Base-by-base conservation (phyloP, 2,888 invertebrate species). In the Chloromyia formosa region DNA sequence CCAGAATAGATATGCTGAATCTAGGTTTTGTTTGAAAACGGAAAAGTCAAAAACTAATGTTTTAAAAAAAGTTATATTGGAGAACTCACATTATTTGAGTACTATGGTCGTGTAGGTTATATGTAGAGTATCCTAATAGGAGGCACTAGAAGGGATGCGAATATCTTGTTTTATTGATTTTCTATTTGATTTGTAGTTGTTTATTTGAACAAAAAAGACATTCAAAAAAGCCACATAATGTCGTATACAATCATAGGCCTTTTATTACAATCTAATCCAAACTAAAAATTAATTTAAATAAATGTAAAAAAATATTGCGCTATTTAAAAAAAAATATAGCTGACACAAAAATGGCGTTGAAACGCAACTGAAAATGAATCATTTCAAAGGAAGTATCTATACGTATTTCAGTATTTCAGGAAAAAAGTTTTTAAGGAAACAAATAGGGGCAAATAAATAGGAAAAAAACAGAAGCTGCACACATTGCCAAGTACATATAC, bases 101-200 rank as follows among this genome's bases (percentile, higher is more conserved):
- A 71, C 71, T 71, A 66, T 71, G 71, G 71, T 83, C 77, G 84
- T 60, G 60, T 73, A 61, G 45, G 61, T 60, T 35, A 23, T 12
- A 23, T 60, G 73, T 73, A 61, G 61, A 73, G 14, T 82, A 85
- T 85, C 84, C 85, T 84, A 84, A 83, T 84, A 85, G 83, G 85
- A 83, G 84, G 84, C 84, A 84, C 84, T 84, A 85, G 84, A 84
- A 85, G 80, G 78, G 78, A 80, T 77, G 79, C 78, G 75, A 79
- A 76, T 80, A 77, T 40, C 56, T 58, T 27, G 40, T n/a, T 7
- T 66, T 35, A 56, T 71, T 23, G 22, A 49, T 66, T 56, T 69
- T 54, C 14, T 35, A 54, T 66, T 35, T 35, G 2, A 49, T 66
- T 49, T 54, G 3, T n/a, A n/a, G n/a, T n/a, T n/a, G n/a, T n/a